Conservation (phyloP, 1,140 invertebrate species). For the Mactra quadrangularis region DNA sequence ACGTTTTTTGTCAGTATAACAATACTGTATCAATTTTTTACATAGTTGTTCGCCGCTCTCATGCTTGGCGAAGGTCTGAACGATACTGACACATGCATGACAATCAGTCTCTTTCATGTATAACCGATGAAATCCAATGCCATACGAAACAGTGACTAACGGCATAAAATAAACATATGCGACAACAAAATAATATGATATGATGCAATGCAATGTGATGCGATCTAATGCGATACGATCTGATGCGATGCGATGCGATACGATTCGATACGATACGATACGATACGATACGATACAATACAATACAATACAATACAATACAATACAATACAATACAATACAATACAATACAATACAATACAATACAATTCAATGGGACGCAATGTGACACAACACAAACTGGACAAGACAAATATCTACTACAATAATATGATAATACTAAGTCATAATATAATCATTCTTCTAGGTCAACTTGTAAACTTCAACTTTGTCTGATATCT, state of each 20-base stretch:
- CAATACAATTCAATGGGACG: slow-evolving; percentile 24
- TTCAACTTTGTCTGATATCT: too few species aligned
- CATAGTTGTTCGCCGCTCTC: too few species aligned
- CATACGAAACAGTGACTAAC: not conserved
- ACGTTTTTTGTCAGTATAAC: too few species aligned
- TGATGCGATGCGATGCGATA: slow-evolving; percentile 3
- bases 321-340: slow-evolving; percentile 20
- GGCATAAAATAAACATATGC: too few species aligned
- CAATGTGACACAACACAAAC: slow-evolving; percentile 27
- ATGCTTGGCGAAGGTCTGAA: too few species aligned
- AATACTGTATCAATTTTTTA: too few species aligned
- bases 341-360: slow-evolving; percentile 35
- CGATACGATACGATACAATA: slow-evolving; percentile 19
- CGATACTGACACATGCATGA: too few species aligned
- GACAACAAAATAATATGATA: slow-evolving; percentile 18
- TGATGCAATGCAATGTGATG: slow-evolving; percentile 7
- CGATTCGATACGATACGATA: not conserved
- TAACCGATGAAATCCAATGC: not conserved
- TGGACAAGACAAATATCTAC: too few species aligned
- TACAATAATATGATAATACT: too few species aligned
- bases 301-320: not conserved
- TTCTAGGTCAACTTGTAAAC: too few species aligned
- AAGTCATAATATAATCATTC: too few species aligned
- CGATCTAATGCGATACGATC: slow-evolving; percentile 9
- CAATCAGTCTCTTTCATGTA: too few species aligned